A percentile compares a stretch with the other conserved stretches of the same genome.
These are phyloP conservation scores for Paguma larvata DNA, from an alignment of 2,797 vertebrate genomes.

Conservation along the genomic window DNA sequence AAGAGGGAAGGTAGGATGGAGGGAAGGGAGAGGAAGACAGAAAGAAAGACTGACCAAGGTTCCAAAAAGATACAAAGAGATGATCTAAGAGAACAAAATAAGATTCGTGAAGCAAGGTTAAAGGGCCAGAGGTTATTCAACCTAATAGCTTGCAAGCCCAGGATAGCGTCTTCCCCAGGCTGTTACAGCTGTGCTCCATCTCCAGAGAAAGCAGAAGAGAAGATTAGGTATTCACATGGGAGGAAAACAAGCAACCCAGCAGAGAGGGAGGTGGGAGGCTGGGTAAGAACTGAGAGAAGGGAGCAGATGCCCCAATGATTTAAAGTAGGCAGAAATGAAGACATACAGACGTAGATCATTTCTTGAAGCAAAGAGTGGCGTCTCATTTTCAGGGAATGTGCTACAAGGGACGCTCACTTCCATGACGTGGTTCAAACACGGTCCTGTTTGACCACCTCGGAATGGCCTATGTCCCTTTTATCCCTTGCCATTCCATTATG, in stretches of 20 bases:
- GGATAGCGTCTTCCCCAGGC: neutral
- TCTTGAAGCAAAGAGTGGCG: neutral
- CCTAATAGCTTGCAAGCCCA: neutral
- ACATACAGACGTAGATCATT: neutral
- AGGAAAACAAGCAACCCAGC: neutral
- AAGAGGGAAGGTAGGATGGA: too few relatives aligned
- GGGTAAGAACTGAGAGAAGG: neutral
- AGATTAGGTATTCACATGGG: neutral
- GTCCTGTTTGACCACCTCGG: neutral
- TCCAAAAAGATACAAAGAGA: slow-evolving; percentile 44
- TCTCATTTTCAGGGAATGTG: neutral
- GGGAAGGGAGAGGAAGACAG: too few relatives aligned
- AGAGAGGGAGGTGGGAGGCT: neutral
- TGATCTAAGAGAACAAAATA: neutral
- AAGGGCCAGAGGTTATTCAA: neutral
- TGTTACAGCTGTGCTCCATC: neutral
- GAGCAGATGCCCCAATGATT: neutral
- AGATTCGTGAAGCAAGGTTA: slow-evolving; percentile 13
- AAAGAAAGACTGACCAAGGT: neutral
- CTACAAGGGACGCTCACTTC: neutral
- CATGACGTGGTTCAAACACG: neutral
- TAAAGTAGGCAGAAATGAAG: neutral
- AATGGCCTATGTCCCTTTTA: neutral
- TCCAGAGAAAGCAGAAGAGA: neutral
- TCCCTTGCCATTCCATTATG: neutral